Evolutionary conservation across 2,113 vertebrate genomes (phyloP).

Genomic region (Glareola pratincola): DNA sequence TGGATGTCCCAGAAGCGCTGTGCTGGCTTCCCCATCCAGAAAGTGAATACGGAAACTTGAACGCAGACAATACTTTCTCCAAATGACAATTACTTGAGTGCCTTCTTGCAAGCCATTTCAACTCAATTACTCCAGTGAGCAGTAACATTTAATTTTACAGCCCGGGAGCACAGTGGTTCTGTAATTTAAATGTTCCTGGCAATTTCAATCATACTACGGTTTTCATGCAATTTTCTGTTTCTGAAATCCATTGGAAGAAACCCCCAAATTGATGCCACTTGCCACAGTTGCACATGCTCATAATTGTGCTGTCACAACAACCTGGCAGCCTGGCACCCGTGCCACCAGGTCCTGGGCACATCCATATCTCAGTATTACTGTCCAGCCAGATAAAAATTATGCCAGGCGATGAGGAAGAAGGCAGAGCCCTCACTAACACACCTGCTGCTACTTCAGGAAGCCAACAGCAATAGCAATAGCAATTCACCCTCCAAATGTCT

Average conservation of each 20-base stretch:
- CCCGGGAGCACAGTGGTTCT: not conserved
- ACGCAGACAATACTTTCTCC: not conserved
- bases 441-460: not conserved
- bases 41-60: not conserved
- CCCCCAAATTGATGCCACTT: not conserved
- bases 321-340: not conserved
- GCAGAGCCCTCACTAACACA: not conserved
- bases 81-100: constrained; percentile 13
- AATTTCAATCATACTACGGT: not conserved
- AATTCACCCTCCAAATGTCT: not conserved
- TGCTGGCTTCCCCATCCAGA: not conserved
- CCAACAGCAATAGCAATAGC: not conserved
- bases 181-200: not conserved
- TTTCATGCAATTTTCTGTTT: constrained; percentile 18
- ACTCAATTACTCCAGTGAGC: constrained; percentile 6
- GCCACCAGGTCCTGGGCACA: constrained; percentile 12
- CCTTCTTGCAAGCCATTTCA: constrained; percentile 13
- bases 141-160: constrained; percentile 37
- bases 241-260: constrained; percentile 11
- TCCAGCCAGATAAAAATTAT: not conserved
- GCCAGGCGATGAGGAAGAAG: not conserved
- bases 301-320: constrained; percentile 37
- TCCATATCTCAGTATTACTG: not conserved
- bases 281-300: not conserved
- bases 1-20: not conserved